Evolutionary conservation across 1,140 invertebrate species (phyloP).

Genomic region (Phortica variegata): DNA sequence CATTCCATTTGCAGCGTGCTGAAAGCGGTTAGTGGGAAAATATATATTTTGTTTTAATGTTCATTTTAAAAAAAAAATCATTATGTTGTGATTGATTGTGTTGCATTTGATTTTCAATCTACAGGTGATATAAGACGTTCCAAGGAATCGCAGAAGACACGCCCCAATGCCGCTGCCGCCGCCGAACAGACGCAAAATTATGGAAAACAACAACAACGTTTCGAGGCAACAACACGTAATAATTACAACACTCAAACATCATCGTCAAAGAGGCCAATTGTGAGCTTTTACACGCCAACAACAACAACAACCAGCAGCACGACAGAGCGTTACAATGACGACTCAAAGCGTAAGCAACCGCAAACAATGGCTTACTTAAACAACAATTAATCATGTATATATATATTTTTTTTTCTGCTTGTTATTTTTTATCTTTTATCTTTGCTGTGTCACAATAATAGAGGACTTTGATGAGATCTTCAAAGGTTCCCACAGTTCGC

Average conservation of each 20-base stretch:
- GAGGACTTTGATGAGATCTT: slow-evolving; percentile 60
- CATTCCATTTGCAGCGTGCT: slow-evolving; percentile 73
- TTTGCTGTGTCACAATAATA: slow-evolving; percentile 16
- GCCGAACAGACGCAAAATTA: slow-evolving; percentile 22
- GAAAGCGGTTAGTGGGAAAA: slow-evolving; percentile 63
- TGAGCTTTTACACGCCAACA: slow-evolving; percentile 52
- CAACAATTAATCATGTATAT: slow-evolving; percentile 34
- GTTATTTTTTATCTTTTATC: neutral
- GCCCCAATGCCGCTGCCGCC: slow-evolving; percentile 25
- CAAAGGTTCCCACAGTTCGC: slow-evolving; percentile 65
- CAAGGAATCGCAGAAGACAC: slow-evolving; percentile 48
- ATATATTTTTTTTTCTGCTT: slow-evolving; percentile 4
- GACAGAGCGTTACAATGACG: slow-evolving; percentile 45
- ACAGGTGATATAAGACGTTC: slow-evolving; percentile 46
- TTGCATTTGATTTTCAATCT: slow-evolving; percentile 13
- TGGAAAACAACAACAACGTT: slow-evolving; percentile 32
- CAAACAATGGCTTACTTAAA: slow-evolving; percentile 28
- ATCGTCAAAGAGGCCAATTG: slow-evolving; percentile 39
- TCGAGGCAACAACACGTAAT: slow-evolving; percentile 16
- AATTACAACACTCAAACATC: slow-evolving; percentile 29
- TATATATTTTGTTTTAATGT: neutral
- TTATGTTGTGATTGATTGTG: neutral
- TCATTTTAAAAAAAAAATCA: neutral
- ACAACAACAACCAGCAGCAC: slow-evolving; percentile 28
- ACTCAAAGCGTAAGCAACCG: slow-evolving; percentile 46